Conservation (phyloP, 1,140 invertebrate genomes). For the Hermetia illucens region DNA sequence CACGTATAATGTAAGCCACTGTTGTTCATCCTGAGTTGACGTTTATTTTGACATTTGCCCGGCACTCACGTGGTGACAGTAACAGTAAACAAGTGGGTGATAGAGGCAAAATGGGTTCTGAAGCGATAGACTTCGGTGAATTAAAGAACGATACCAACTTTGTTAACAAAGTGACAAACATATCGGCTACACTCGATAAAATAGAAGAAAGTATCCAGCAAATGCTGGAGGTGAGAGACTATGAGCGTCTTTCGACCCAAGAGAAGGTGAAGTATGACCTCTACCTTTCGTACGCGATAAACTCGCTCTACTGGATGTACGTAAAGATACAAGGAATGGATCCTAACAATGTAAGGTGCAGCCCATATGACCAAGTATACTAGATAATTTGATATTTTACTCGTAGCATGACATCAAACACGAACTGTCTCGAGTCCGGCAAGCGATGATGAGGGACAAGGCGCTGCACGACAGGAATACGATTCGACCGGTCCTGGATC, state of each 20-base stretch:
- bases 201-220: conserved; percentile 33
- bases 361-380: neutral
- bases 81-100: no score
- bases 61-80: no score
- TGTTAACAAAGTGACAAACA: conserved; percentile 32
- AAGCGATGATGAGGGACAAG: conserved; percentile 41
- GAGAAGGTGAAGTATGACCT: conserved; percentile 44
- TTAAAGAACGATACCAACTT: conserved; percentile 29
- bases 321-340: conserved; percentile 39
- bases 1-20: neutral
- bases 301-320: conserved; percentile 44
- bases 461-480: conserved; percentile 37
- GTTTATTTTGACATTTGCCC: no score
- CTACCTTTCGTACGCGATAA: conserved; percentile 39
- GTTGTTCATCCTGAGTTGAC: no score
- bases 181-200: conserved; percentile 36
- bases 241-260: conserved; percentile 34
- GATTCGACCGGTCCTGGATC: conserved; percentile 37
- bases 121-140: conserved; percentile 29
- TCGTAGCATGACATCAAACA: conserved; percentile 35
- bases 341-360: conserved; percentile 23
- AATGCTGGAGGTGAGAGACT: conserved; percentile 29
- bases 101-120: no score
- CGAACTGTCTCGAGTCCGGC: conserved; percentile 39
- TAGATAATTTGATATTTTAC: neutral